phyloP scores from a whole-genome alignment of 2,113 vertebrate species.

The Lamprotornis superbus region DNA sequence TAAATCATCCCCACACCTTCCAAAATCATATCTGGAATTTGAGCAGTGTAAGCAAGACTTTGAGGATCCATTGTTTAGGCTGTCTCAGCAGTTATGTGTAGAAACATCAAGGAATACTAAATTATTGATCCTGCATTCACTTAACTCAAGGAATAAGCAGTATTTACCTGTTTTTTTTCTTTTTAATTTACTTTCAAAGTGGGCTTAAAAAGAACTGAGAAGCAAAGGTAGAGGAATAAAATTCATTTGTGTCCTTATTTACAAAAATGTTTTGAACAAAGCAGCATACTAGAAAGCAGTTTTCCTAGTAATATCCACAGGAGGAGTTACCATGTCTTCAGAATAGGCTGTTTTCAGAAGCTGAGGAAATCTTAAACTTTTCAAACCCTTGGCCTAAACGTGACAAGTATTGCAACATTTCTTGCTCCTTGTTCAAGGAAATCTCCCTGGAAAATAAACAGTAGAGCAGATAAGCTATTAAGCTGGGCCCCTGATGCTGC shows the following conservation, averaged over 20 bases:
- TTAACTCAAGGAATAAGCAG: not conserved
- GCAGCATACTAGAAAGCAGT: not conserved
- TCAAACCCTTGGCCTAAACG: not conserved
- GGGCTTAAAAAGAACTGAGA: conserved; percentile 14
- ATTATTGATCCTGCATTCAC: conserved; percentile 4
- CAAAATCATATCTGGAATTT: not conserved
- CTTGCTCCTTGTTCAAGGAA: conserved; percentile 19
- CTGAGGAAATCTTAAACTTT: not conserved
- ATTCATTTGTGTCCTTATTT: not conserved
- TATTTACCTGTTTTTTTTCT: conserved; percentile 10
- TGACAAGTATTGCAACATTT: conserved; percentile 24
- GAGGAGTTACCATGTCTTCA: not conserved
- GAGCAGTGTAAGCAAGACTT: not conserved
- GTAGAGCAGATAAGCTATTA: conserved; percentile 14
- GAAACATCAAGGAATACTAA: not conserved
- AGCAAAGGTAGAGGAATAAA: not conserved
- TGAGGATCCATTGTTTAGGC: not conserved
- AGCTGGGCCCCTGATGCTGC: not conserved
- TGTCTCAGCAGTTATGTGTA: not conserved
- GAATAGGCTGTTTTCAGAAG: not conserved
- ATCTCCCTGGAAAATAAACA: conserved; percentile 47
- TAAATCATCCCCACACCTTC: not conserved
- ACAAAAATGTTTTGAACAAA: not conserved
- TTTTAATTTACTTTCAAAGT: conserved; percentile 45
- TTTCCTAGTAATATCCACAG: not conserved